Percentiles rank a stretch among this genome's conserved stretches.
phyloP scores from a whole-genome alignment of 2,888 invertebrate genomes.

The Agelastica alni region DNA sequence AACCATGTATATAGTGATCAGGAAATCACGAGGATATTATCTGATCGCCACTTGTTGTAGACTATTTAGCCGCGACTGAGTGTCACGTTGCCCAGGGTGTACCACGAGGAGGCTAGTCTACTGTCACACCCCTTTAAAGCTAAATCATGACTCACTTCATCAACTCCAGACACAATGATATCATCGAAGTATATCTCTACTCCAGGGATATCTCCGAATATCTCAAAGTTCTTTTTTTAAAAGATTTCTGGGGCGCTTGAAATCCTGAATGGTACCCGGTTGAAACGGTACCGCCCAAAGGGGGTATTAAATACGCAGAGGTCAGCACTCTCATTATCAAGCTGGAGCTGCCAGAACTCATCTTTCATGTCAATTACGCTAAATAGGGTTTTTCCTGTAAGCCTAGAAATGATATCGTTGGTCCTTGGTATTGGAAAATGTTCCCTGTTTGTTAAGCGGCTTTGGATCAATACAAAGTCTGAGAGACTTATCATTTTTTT shows the following conservation, averaged over 20 bases:
- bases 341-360: conserved; percentile 4
- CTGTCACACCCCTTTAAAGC: no score
- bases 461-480: conserved; percentile 20
- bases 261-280: conserved; percentile 12
- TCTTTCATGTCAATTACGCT: conserved; percentile 28
- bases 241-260: conserved; percentile 17
- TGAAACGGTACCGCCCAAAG: conserved; percentile 26
- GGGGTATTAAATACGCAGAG: conserved; percentile 35
- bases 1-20: no score
- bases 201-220: conserved; percentile 16
- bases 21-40: no score
- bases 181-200: conserved; percentile 20
- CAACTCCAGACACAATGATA: not conserved
- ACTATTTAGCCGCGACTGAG: no score
- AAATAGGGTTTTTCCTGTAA: conserved; percentile 14
- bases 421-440: conserved; percentile 11
- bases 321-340: conserved; percentile 4
- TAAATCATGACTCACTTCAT: conserved; percentile 5
- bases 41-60: no score
- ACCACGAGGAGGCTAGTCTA: no score
- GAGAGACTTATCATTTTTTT: conserved; percentile 12
- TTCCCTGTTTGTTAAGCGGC: conserved; percentile 19
- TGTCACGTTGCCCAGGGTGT: no score
- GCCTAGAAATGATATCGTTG: conserved; percentile 2
- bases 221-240: conserved; percentile 10